A percentile compares a stretch with the other conserved stretches of the same genome.
Evolutionary conservation across 1,140 invertebrate species (phyloP).

Genomic region (Pomacea maculata): DNA sequence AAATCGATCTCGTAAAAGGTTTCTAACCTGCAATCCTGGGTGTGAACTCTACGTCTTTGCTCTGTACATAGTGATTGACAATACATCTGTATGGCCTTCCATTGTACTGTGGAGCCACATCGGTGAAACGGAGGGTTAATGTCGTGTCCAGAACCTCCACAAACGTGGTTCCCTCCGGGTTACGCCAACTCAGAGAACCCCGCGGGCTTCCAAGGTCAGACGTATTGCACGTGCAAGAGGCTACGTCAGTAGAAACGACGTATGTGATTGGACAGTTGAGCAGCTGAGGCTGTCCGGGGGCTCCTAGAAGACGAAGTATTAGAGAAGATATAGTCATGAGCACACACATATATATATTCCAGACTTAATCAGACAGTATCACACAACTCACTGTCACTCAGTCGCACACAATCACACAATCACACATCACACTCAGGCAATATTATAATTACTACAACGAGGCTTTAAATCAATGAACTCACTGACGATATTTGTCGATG

Average conservation of each 20-base stretch:
- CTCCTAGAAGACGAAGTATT: background rate
- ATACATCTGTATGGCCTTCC: background rate
- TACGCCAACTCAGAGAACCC: background rate
- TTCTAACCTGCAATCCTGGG: slow-evolving; percentile 1
- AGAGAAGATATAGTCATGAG: background rate
- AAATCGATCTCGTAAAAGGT: background rate
- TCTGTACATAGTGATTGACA: background rate
- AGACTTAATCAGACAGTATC: background rate
- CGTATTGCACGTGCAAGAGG: background rate
- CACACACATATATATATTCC: background rate
- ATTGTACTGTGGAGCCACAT: background rate
- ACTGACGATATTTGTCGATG: background rate
- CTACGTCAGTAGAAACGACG: background rate
- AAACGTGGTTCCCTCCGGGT: background rate
- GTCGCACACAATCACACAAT: background rate
- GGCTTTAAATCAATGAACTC: background rate
- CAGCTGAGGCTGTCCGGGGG: background rate
- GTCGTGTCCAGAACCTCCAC: background rate
- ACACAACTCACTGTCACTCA: background rate
- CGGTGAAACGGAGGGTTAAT: background rate
- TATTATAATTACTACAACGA: background rate
- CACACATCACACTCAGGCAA: background rate
- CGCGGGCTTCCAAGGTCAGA: background rate
- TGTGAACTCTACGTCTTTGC: background rate
- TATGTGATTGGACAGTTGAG: background rate